A percentile compares a stretch with the other conserved stretches of the same genome.
Conservation (phyloP, 2,888 invertebrate species). For the Zaprionus obscuricornis region DNA sequence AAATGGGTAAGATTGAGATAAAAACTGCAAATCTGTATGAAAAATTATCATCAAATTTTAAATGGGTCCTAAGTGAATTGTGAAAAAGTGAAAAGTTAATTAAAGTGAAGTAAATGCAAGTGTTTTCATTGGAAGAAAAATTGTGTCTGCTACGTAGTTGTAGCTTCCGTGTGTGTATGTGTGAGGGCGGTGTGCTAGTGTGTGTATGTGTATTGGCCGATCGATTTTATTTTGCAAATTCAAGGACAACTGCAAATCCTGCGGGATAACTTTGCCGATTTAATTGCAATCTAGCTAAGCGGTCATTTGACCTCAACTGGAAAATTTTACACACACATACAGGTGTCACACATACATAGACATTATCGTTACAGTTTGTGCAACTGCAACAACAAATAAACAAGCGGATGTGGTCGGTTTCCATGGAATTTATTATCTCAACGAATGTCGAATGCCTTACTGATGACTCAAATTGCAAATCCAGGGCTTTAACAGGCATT, state of each 20-base stretch:
- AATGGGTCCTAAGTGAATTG: neutral
- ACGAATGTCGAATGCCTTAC: slow-evolving; percentile 50
- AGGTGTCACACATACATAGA: neutral
- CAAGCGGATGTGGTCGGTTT: slow-evolving; percentile 48
- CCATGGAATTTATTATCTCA: slow-evolving; percentile 60
- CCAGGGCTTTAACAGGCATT: slow-evolving; percentile 45
- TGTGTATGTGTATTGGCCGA: slow-evolving; percentile 65
- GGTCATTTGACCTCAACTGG: slow-evolving; percentile 6
- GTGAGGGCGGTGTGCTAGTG: slow-evolving; percentile 26
- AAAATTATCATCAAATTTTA: slow-evolving; percentile 23
- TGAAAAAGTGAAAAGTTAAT: neutral
- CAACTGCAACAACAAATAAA: slow-evolving; percentile 31
- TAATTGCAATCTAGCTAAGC: slow-evolving; percentile 2
- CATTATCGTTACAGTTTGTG: slow-evolving; percentile 9
- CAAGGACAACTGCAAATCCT: slow-evolving; percentile 72
- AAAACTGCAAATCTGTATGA: slow-evolving; percentile 40
- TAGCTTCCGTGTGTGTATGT: slow-evolving; percentile 32
- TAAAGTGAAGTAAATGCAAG: slow-evolving; percentile 1
- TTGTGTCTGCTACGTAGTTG: slow-evolving; percentile 51
- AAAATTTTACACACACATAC: slow-evolving; percentile 1
- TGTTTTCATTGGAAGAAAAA: slow-evolving; percentile 38
- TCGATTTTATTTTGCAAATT: slow-evolving; percentile 79
- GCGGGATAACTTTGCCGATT: slow-evolving; percentile 51
- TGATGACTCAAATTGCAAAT: slow-evolving; percentile 68
- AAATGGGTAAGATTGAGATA: slow-evolving; percentile 74